These are phyloP conservation scores for Leuctra nigra DNA, from an alignment of 2,888 invertebrate genomes.

Conservation along the genomic window DNA sequence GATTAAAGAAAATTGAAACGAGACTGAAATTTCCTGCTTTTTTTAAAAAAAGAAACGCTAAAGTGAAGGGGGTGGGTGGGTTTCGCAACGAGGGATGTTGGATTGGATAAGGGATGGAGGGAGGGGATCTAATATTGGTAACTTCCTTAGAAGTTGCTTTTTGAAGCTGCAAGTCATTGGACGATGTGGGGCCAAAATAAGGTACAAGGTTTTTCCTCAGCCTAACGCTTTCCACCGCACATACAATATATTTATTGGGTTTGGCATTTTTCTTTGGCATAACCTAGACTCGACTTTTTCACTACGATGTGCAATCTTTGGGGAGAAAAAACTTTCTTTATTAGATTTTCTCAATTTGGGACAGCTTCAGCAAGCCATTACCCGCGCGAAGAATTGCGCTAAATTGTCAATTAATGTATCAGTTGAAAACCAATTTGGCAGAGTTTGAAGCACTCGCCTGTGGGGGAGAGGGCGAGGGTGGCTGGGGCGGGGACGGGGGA, in stretches of 20 bases:
- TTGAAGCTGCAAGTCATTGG: conserved; percentile 23
- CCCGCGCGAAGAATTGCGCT: conserved; percentile 30
- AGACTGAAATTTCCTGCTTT: conserved; percentile 29
- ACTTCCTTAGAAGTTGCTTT: conserved; percentile 30
- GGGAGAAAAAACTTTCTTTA: conserved; percentile 27
- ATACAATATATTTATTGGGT: conserved; percentile 24
- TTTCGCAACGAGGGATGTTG: too few relatives aligned
- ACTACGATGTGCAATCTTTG: conserved; percentile 23
- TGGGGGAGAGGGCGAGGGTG: conserved; percentile 6
- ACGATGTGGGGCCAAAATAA: conserved; percentile 5
- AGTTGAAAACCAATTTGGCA: conserved; percentile 34
- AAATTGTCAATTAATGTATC: conserved; percentile 36
- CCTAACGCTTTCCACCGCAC: not conserved
- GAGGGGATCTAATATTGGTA: conserved; percentile 27
- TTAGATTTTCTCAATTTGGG: conserved; percentile 32
- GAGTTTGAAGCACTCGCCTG: conserved; percentile 27
- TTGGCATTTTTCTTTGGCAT: conserved; percentile 22
- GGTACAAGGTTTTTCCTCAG: not conserved
- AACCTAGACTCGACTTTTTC: not conserved
- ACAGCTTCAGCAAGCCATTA: conserved; percentile 28
- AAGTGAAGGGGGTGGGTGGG: conserved; percentile 3
- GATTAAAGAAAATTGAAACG: conserved; percentile 31
- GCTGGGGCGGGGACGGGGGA: conserved; percentile 6
- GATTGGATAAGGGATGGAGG: conserved; percentile 5
- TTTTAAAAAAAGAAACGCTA: conserved; percentile 10